phyloP scores from a whole-genome alignment of 2,888 invertebrate genomes.

The Drosophila yooni region DNA sequence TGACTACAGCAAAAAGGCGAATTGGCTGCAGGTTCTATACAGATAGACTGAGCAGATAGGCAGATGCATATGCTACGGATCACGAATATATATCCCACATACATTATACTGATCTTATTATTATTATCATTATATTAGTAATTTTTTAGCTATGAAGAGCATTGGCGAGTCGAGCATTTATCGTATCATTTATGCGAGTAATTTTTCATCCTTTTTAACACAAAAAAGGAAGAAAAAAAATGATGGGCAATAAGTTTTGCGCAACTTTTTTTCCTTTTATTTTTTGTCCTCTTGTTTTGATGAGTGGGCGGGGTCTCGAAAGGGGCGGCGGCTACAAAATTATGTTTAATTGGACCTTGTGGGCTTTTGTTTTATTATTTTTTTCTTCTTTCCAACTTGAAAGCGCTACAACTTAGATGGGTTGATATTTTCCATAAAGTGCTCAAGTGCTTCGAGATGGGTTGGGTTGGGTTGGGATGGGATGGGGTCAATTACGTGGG shows the following conservation, averaged over 20 bases:
- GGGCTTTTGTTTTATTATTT: conserved; percentile 43
- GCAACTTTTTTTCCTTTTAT: conserved; percentile 22
- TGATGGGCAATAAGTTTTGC: conserved; percentile 39
- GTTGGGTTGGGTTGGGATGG: background rate
- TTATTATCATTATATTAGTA: background rate
- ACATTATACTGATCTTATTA: background rate
- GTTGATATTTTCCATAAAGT: conserved; percentile 29
- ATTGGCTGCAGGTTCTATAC: background rate
- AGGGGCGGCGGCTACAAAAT: conserved; percentile 52
- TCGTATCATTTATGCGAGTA: conserved; percentile 10
- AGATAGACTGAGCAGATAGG: background rate
- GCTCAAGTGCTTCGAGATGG: conserved; percentile 5
- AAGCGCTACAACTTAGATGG: conserved; percentile 31
- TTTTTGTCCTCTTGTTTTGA: background rate
- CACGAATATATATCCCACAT: background rate
- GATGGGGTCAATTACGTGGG: background rate
- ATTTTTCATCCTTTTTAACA: conserved; percentile 16
- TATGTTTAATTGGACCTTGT: conserved; percentile 77
- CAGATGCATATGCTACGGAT: background rate
- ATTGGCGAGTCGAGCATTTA: conserved; percentile 21
- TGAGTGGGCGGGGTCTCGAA: conserved; percentile 34
- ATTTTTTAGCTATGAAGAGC: background rate
- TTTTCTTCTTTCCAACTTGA: conserved; percentile 29
- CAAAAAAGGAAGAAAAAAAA: background rate
- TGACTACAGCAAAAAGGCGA: background rate